phyloP scores from a whole-genome alignment of 2,797 vertebrate species.

The Nyctibius grandis region DNA sequence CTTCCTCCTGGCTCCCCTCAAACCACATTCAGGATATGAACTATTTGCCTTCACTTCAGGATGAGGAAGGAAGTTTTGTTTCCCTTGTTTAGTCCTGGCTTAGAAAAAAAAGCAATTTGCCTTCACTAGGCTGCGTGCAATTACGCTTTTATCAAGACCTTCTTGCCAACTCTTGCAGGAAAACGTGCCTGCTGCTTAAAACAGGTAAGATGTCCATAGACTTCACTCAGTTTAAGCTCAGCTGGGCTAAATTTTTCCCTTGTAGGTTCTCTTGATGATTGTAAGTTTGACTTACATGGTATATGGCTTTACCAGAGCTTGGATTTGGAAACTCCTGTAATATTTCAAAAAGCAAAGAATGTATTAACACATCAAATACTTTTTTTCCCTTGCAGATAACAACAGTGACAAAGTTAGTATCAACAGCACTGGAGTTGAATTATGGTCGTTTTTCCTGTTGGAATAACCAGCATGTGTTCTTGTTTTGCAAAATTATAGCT shows the following conservation, averaged over 20 bases:
- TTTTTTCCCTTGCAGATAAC: constrained; percentile 81
- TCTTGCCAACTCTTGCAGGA: constrained; percentile 59
- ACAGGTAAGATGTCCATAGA: constrained; percentile 51
- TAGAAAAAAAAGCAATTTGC: constrained; percentile 1
- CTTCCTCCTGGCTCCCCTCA: not conserved
- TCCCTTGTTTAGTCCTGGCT: not conserved
- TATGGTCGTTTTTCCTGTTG: constrained; percentile 65
- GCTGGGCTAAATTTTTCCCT: constrained; percentile 21
- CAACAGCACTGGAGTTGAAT: constrained; percentile 61
- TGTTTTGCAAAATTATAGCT: constrained; percentile 67
- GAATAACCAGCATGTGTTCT: constrained; percentile 73
- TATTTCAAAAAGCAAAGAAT: not conserved
- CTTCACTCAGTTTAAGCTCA: not conserved
- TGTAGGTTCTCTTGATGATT: constrained; percentile 42
- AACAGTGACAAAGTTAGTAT: constrained; percentile 89
- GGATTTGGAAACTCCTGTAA: constrained; percentile 24
- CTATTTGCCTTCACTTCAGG: not conserved
- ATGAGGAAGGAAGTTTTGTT: constrained; percentile 1
- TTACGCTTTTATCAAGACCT: constrained; percentile 17
- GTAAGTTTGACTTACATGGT: not conserved
- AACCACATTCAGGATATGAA: not conserved
- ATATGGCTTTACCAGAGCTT: constrained; percentile 12
- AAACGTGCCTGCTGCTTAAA: constrained; percentile 66
- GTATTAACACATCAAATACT: constrained; percentile 66
- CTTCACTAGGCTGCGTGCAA: not conserved